Evolutionary conservation across 1,140 invertebrate species (phyloP), one percentile per base, ranked within the genome.

Genomic region (Panonychus citri): DNA sequence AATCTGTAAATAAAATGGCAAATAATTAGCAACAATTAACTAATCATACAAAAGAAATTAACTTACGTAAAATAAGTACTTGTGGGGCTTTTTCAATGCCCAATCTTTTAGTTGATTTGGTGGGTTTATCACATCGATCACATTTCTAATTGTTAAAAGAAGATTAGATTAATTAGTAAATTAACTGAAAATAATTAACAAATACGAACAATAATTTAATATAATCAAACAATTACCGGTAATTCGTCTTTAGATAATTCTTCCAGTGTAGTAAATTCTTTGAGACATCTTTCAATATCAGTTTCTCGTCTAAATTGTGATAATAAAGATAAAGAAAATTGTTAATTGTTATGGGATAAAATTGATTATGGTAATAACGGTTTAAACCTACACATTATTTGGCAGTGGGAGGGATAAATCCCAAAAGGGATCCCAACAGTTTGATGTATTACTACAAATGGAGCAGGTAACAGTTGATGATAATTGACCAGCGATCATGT

Each of bases 391-490:
- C 46, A 34, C 53, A 54, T 60, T 57, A 51, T 70, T 71, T 3
- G 86, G 87, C 58, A 95, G 81, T 17, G 91, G 85, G 26, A 81
- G 65, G 13, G 77, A 78, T 1, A 93, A 70, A 70, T 93, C 87
- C 86, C 87, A 93, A 67, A 94, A 93, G 4, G 88, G 87, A 70
- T 95, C 90, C 69, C 89, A 85, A n/a, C 89, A 94, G 27, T 89
- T 83, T 46, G 84, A 89, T 59, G 81, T 80, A 70, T 93, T 84
- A 54, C 81, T 79, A 70, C 91, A 97, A 39, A 78, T 76, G 1
- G 85, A 84, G 67, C 90, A 96, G 59, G 79, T 81, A 26, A 97
- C 71, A 1, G 86, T 88, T 59, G 86, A 91, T 67, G 90, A 88
- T 54, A 96, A 73, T 66, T 95, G 89, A 1, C 91, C 91, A 40